Conservation (phyloP, 2,888 invertebrate species). For the Balanococcus diminutus region DNA sequence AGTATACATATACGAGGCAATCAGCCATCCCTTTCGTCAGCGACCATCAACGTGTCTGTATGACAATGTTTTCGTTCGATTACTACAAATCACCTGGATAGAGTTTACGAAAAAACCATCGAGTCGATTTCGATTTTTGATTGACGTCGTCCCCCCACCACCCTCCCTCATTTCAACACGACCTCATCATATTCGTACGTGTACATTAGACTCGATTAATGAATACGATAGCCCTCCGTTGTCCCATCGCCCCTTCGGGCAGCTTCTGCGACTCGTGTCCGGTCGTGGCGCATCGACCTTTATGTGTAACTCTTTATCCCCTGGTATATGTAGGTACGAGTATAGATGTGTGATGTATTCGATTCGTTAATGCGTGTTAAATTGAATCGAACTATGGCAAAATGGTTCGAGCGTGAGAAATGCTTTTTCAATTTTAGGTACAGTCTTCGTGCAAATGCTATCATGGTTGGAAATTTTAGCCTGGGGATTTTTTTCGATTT, state of each 20-base stretch:
- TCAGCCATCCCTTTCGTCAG: background rate
- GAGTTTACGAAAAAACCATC: background rate
- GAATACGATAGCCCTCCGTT: background rate
- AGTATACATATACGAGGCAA: background rate
- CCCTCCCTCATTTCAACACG: background rate
- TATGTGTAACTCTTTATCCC: too few species aligned
- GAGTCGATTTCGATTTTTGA: background rate
- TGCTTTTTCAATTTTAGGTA: too few species aligned
- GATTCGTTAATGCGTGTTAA: too few species aligned
- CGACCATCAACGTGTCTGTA: background rate
- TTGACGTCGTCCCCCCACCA: background rate
- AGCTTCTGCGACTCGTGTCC: background rate
- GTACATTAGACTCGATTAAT: background rate
- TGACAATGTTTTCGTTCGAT: background rate
- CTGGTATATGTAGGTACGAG: too few species aligned
- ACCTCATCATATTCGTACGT: background rate
- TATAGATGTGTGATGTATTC: background rate
- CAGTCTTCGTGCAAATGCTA: too few species aligned
- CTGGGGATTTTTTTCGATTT: too few species aligned
- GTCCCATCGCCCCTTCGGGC: background rate
- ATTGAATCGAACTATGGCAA: too few species aligned
- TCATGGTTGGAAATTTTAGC: too few species aligned
- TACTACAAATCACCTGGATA: constrained; percentile 16
- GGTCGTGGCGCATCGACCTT: background rate
- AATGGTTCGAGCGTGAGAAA: too few species aligned